Conservation (phyloP, 2,888 invertebrate species). For the Hypena proboscidalis region DNA sequence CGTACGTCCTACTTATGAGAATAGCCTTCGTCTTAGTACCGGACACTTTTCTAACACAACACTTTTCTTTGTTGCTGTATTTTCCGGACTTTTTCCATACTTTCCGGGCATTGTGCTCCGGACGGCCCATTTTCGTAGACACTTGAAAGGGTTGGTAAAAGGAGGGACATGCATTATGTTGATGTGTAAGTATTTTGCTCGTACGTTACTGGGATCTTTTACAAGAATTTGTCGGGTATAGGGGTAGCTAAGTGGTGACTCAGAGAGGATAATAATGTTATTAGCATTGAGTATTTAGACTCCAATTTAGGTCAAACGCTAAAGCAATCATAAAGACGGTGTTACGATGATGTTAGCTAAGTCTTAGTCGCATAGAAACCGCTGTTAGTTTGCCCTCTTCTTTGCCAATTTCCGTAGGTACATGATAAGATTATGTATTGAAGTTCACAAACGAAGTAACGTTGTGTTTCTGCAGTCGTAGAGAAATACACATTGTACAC, state of each 20-base stretch:
- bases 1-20: slow-evolving; percentile 48
- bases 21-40: slow-evolving; percentile 46
- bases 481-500: too few relatives aligned
- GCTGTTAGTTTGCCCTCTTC: too few relatives aligned
- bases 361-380: too few relatives aligned
- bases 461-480: too few relatives aligned
- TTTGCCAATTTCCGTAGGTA: too few relatives aligned
- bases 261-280: too few relatives aligned
- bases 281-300: too few relatives aligned
- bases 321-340: too few relatives aligned
- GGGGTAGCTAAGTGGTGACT: not conserved
- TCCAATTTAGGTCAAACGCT: too few relatives aligned
- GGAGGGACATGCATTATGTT: slow-evolving; percentile 40
- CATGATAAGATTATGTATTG: too few relatives aligned
- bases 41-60: slow-evolving; percentile 55
- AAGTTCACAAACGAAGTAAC: too few relatives aligned
- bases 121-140: slow-evolving; percentile 54
- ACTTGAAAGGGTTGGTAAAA: slow-evolving; percentile 54
- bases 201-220: slow-evolving; percentile 23
- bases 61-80: slow-evolving; percentile 52
- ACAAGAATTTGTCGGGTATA: slow-evolving; percentile 15
- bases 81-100: slow-evolving; percentile 47
- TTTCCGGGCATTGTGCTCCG: slow-evolving; percentile 52
- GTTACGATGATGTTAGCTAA: too few relatives aligned
- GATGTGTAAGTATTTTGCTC: slow-evolving; percentile 32